Conservation (phyloP, 2,797 vertebrate genomes). For the Nyctibius grandis region DNA sequence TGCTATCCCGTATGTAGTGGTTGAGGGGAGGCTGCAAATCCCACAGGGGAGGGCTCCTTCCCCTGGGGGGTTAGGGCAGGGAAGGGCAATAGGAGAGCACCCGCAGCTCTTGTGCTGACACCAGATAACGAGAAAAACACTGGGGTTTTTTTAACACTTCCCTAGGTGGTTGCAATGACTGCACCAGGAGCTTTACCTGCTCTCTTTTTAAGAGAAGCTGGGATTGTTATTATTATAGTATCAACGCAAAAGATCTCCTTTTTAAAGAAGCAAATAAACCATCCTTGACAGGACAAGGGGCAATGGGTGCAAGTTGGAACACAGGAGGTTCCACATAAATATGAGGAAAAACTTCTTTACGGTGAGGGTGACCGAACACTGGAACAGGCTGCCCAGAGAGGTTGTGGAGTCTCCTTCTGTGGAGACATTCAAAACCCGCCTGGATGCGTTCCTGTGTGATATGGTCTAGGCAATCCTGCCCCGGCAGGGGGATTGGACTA, state of each 20-base stretch:
- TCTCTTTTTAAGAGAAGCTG: background rate
- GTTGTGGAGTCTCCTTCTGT: too few species aligned
- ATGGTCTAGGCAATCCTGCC: too few species aligned
- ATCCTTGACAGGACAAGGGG: too few species aligned
- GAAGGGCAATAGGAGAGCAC: background rate
- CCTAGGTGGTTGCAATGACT: background rate
- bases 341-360: too few species aligned
- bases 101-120: background rate
- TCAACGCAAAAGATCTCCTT: background rate
- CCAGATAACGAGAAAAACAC: background rate
- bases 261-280: background rate
- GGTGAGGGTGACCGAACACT: too few species aligned
- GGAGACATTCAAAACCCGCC: too few species aligned
- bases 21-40: background rate
- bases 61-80: rapidly evolving
- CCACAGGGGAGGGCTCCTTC: background rate
- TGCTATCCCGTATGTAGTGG: rapidly evolving
- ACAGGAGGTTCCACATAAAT: too few species aligned
- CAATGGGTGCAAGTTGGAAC: too few species aligned
- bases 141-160: rapidly evolving
- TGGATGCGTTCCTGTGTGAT: too few species aligned
- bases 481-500: too few species aligned
- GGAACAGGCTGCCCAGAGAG: too few species aligned
- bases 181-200: background rate
- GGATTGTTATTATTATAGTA: background rate